Evolutionary conservation across 2,113 vertebrate species (phyloP), one percentile per base, ranked within the genome.

Genomic region (Aphelocoma coerulescens): DNA sequence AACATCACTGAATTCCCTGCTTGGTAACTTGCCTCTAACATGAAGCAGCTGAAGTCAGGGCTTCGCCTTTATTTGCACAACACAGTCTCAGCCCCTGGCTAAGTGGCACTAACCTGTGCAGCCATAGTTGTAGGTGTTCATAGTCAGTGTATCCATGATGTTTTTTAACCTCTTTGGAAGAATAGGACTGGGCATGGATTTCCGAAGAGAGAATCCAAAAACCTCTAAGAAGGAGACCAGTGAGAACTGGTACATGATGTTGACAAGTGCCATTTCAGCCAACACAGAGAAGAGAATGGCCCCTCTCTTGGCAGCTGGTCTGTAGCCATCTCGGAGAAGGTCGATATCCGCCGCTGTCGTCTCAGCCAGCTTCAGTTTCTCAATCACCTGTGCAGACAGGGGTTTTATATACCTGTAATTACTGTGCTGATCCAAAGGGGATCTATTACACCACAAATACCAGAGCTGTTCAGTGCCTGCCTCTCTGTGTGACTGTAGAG

Each of bases 171-270:
- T 98, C 95, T 98, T 97, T 1, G 59, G 35, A 63, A 99, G 98
- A 57, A 98, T 68, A 43, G 98, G 96, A 58, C 98, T 97, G 1
- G 98, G 98, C 94, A 98, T 91, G 30, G 99, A 99, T 95, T 99
- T 99, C 79, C 97, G 98, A 59, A 99, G 98, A 3, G 99, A 99
- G 76, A 98, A 96, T 54, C 98, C 96, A 82, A 99, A 99, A 59
- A 99, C 98, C 3, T 99, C 98, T 17, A 99, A 97, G 97, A 99
- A 99, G 79, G 99, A 98, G 4, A 94, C 97, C 28, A 99, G 96
- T 2, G 99, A 99, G 96, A 99, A 99, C 97, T 99, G 99, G 96
- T 99, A 99, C 99, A 99, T 99, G 95, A 97, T 97, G 95, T 99
- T 99, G 46, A 99, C 99, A 33, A 99, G 86, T 3, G 99, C 98